Base-by-base conservation (phyloP, 2,113 vertebrate species). In the Neomonachus schauinslandi region DNA sequence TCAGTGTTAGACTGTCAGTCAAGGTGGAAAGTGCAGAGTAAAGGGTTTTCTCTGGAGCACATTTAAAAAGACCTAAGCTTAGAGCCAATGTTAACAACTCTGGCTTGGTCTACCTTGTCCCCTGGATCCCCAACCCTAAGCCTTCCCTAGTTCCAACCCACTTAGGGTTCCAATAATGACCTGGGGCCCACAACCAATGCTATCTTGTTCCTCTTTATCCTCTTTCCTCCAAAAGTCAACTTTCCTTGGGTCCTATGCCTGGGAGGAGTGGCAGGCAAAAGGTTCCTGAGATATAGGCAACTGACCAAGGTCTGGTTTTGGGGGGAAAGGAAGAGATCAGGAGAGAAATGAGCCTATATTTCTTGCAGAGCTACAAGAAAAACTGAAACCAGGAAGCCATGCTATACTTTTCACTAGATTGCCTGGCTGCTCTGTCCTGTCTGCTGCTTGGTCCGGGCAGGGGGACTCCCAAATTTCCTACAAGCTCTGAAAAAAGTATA, bases 41-140 rank as follows among this genome's bases (percentile, higher is more conserved):
- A 74, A 86, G 42, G 51, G 8, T 89, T 97, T 97, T 94, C 69
- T 87, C n/a, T 92, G 79, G 39, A 95, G 9, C 15, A 92, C 15
- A 28, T 90, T 96, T n/a, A 91, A 92, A 95, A 89, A 95, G 4
- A 91, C 81, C 94, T 74, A 46, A 53, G 42, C 77, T 95, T 93
- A 19, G 24, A 89, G 53, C 26, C 49, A 92, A 13, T 92, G 46
- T 83, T 95, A 96, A 65, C 51, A 97, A 84, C 65, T 89, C 74
- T 67, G 49, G 55, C 39, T 89, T 95, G 5, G 92, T 94, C 51
- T 76, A 13, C 53, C 77, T 93, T 93, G 55, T 82, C 39, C 28
- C 36, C 46, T 81, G 65, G 86, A 74, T 24, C 59, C 24, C 42
- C 26, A 97, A 59, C 16, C 46, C 6, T 67, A 95, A 82, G 28